Base-by-base conservation (phyloP, 2,113 vertebrate species). In the Neopipo cinnamomea region DNA sequence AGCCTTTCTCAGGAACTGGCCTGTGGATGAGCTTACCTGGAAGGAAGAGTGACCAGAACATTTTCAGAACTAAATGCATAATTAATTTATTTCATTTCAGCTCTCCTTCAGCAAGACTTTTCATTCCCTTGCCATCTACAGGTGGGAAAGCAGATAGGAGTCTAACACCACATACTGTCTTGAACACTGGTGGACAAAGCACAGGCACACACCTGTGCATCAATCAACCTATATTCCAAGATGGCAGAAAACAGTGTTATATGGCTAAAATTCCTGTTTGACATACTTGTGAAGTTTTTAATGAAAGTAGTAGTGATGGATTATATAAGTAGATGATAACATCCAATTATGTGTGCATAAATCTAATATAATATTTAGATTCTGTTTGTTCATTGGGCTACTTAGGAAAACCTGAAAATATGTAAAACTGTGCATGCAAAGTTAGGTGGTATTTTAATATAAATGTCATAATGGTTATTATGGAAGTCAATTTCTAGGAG, bases 401-500 rank as follows among this genome's bases (percentile, higher is more conserved):
- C 14, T 77, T 67, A 47, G 35, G 23, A 61, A 90, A 85, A 72
- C 28, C 3, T 52, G 41, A 49, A 94, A 91, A 80, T 50, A 13
- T n/a, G 28, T 62, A 22, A 76, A 81, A 61, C 11, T 63, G 1
- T 74, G 37, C 18, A 24, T 84, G 5, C 3, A 87, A 93, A 94
- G 88, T 86, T 47, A 94, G 52, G 20, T 35, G 19, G 83, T 59
- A 28, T 28, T 79, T 80, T 85, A 70, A 93, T 85, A 91, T 59
- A 25, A 80, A 53, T 79, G 11, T 77, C n/a, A 42, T 74, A 76
- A 61, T 58, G 13, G 1, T 50, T 96, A 91, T 74, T 73, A 66
- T 58, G 30, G 58, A 81, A 85, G 20, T 83, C 42, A 4, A 33
- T 94, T 97, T 95, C 50, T 59, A 91, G 53, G 58, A 95, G 21